Conservation (phyloP, 2,888 invertebrate species). For the Tyria jacobaeae region DNA sequence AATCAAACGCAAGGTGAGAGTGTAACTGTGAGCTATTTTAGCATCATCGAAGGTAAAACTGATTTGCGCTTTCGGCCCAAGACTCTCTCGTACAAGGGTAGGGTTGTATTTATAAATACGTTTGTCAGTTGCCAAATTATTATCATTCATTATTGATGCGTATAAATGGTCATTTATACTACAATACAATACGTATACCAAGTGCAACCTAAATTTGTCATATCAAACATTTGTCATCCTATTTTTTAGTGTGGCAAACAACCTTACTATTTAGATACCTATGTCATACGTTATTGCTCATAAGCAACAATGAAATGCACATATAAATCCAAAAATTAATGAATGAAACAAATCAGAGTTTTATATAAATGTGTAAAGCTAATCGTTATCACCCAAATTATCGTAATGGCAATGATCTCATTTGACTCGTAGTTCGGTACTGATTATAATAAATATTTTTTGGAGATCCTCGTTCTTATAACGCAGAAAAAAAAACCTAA, state of each 20-base stretch:
- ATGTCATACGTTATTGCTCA: conserved; percentile 30
- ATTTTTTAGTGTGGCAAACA: conserved; percentile 12
- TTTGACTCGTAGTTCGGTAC: conserved; percentile 65
- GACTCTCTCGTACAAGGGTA: conserved; percentile 83
- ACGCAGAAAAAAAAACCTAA: conserved; percentile 71
- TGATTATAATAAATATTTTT: conserved; percentile 70
- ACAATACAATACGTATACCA: conserved; percentile 32
- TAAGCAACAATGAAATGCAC: conserved; percentile 19
- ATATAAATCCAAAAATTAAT: conserved; percentile 34
- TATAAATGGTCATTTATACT: conserved; percentile 53
- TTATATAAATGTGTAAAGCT: conserved; percentile 52
- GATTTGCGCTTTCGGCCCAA: conserved; percentile 84
- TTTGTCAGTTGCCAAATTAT: conserved; percentile 74
- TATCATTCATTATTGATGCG: conserved; percentile 62
- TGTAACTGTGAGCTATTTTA: conserved; percentile 84
- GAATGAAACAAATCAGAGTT: conserved; percentile 57
- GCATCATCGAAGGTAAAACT: conserved; percentile 85
- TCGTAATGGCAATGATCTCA: conserved; percentile 79
- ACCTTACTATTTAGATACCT: conserved; percentile 34
- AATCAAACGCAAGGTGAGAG: conserved; percentile 87
- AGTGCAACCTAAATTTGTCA: too few species aligned
- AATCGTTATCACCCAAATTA: conserved; percentile 65
- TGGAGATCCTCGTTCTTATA: conserved; percentile 71
- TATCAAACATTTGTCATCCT: conserved; percentile 21
- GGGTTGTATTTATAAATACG: conserved; percentile 79